phyloP scores from a whole-genome alignment of 2,888 invertebrate species.

The Tethea ocularis region DNA sequence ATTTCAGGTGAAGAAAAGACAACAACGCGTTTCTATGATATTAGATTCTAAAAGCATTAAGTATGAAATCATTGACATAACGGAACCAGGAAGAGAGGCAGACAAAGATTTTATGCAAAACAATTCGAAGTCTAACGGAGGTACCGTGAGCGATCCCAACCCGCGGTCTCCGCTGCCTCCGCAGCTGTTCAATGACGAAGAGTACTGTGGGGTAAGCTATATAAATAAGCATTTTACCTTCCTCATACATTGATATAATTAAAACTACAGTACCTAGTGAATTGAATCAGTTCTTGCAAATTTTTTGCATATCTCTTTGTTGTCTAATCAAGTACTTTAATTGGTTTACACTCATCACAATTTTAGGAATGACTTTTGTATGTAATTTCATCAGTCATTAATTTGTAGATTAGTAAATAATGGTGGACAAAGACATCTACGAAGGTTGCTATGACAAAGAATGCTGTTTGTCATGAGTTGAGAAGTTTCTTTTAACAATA shows the following conservation, averaged over 20 bases:
- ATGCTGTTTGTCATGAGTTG: neutral
- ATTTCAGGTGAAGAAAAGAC: constrained; percentile 96
- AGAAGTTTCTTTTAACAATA: neutral
- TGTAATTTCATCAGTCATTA: neutral
- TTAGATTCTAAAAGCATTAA: constrained; percentile 95
- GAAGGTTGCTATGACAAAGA: neutral
- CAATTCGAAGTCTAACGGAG: constrained; percentile 90
- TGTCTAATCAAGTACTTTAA: too few species aligned
- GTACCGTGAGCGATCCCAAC: constrained; percentile 88
- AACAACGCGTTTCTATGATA: constrained; percentile 96
- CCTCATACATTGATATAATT: too few species aligned
- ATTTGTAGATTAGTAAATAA: neutral
- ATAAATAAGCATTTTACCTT: neutral
- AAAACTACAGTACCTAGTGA: too few species aligned
- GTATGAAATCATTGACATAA: constrained; percentile 96
- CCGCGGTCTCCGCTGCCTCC: constrained; percentile 94
- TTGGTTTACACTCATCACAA: neutral
- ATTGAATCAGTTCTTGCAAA: too few species aligned
- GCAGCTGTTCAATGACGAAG: constrained; percentile 96
- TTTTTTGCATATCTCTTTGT: too few species aligned
- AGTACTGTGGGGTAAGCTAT: constrained; percentile 93
- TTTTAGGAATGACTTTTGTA: neutral
- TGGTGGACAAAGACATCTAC: neutral
- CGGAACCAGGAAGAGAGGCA: constrained; percentile 94
- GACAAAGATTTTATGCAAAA: constrained; percentile 96